These are phyloP conservation scores for Oreochromis niloticus DNA, from an alignment of 2,113 vertebrate genomes.

Conservation along the genomic window DNA sequence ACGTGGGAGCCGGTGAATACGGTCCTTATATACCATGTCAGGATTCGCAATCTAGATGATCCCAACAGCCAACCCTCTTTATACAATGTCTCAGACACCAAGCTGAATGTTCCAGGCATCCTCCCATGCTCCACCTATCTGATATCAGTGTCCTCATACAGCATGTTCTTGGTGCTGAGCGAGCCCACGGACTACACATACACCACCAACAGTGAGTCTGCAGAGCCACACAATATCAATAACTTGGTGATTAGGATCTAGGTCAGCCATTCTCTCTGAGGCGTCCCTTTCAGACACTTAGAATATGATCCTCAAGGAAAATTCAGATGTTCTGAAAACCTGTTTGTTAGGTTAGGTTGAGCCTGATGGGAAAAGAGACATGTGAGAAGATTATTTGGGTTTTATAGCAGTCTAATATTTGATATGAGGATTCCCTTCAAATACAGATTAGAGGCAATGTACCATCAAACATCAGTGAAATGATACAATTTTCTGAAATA, in stretches of 20 bases:
- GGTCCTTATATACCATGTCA: conserved; percentile 63
- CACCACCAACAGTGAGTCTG: conserved; percentile 72
- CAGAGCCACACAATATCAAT: conserved; percentile 31
- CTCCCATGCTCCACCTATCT: conserved; percentile 67
- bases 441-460: neutral
- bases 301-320: conserved; percentile 44
- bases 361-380: neutral
- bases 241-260: conserved; percentile 48
- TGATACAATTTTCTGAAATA: neutral
- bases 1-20: conserved; percentile 57
- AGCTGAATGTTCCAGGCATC: conserved; percentile 43
- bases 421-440: neutral
- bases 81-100: conserved; percentile 28
- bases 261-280: conserved; percentile 54
- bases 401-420: neutral
- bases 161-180: conserved; percentile 62
- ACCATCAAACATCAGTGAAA: neutral
- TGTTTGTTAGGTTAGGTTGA: conserved; percentile 1
- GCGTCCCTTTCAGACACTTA: conserved; percentile 43
- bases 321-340: conserved; percentile 11
- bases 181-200: conserved; percentile 54
- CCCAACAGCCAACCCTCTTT: neutral
- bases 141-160: conserved; percentile 68
- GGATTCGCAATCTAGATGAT: conserved; percentile 8
- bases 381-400: neutral